phyloP scores from a whole-genome alignment of 2,888 invertebrate genomes.

The Cryptocephalus primarius region DNA sequence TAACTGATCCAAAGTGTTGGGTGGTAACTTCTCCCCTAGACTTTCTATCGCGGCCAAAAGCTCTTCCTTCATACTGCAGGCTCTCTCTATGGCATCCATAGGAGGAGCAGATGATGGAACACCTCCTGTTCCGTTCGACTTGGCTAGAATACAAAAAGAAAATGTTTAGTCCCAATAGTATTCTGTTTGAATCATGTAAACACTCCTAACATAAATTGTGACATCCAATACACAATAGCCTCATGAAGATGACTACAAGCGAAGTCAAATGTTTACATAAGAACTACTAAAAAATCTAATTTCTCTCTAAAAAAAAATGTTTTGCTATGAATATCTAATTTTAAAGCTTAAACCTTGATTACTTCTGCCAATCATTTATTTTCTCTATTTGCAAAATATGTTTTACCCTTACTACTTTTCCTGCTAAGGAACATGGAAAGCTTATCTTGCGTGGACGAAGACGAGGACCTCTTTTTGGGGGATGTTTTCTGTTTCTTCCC shows the following conservation, averaged over 20 bases:
- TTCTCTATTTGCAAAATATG: no score
- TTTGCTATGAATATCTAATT: no score
- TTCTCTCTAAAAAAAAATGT: no score
- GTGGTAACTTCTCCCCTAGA: constrained; percentile 72
- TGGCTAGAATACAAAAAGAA: constrained; percentile 17
- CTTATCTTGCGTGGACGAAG: constrained; percentile 59
- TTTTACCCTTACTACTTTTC: constrained; percentile 32
- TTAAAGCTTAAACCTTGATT: no score
- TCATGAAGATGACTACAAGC: no score
- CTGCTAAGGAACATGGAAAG: constrained; percentile 56
- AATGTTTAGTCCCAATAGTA: neutral
- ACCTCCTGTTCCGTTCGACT: constrained; percentile 30
- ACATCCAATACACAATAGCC: no score
- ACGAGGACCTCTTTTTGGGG: constrained; percentile 25
- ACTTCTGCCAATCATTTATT: no score
- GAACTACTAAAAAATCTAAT: no score
- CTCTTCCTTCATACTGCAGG: constrained; percentile 88
- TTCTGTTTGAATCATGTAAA: no score
- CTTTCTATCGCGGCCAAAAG: constrained; percentile 74
- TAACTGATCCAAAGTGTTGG: constrained; percentile 95
- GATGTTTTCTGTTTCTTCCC: constrained; percentile 31
- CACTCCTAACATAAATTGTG: no score
- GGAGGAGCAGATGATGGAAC: constrained; percentile 50
- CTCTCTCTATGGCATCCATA: constrained; percentile 76
- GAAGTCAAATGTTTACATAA: no score